Evolutionary conservation across 2,888 invertebrate species (phyloP).

Genomic region (Emmelina monodactyla): DNA sequence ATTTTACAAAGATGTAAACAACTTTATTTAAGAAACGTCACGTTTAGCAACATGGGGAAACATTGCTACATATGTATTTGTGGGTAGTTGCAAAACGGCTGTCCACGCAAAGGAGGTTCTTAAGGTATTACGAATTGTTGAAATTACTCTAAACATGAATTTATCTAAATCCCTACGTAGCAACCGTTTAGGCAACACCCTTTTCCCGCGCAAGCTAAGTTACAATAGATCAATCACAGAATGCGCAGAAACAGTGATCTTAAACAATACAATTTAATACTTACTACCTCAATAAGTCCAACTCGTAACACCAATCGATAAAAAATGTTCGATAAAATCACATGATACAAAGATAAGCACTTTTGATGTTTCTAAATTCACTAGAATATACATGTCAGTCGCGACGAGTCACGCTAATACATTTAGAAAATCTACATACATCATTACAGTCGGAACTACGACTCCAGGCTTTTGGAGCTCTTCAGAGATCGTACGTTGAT

Average conservation of each 20-base stretch:
- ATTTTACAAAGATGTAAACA: background rate
- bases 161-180: too few relatives aligned
- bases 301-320: constrained; percentile 37
- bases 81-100: too few relatives aligned
- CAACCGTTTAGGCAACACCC: too few relatives aligned
- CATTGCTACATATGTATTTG: background rate
- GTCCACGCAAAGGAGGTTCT: too few relatives aligned
- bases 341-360: constrained; percentile 48
- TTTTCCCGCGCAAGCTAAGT: background rate
- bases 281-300: constrained; percentile 28
- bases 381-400: constrained; percentile 28
- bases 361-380: constrained; percentile 47
- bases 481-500: constrained; percentile 43
- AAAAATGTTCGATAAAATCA: constrained; percentile 32
- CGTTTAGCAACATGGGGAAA: background rate
- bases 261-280: constrained; percentile 17
- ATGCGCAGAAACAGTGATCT: constrained; percentile 18
- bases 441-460: constrained; percentile 55
- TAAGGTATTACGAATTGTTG: too few relatives aligned
- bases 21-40: constrained; percentile 2
- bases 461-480: constrained; percentile 59
- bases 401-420: constrained; percentile 45
- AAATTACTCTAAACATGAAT: too few relatives aligned
- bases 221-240: background rate
- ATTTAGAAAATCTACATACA: constrained; percentile 66